Evolutionary conservation across 1,140 invertebrate species (phyloP).

Genomic region (Pachyrhynchus sulphureomaculatus): DNA sequence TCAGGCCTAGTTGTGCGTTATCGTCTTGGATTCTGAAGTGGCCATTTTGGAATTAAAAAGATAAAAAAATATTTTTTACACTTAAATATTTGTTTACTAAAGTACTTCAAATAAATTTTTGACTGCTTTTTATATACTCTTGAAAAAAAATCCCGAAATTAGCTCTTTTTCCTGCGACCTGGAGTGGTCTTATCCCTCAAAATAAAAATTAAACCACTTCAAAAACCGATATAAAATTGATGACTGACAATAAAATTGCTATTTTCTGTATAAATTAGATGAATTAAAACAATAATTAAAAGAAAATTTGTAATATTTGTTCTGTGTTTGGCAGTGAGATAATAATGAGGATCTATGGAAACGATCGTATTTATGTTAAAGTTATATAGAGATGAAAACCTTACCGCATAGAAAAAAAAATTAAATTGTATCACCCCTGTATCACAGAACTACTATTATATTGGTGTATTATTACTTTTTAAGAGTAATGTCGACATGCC

Average conservation of each 20-base stretch:
- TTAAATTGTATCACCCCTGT: not conserved
- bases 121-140: no score
- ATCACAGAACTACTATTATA: slow-evolving; percentile 9
- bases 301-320: not conserved
- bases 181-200: no score
- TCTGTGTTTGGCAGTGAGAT: slow-evolving; percentile 6
- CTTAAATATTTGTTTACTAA: no score
- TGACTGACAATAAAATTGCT: not conserved
- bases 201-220: not conserved
- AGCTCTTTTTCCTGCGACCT: no score
- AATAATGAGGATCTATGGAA: not conserved
- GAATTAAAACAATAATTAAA: not conserved
- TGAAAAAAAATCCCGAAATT: no score
- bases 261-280: not conserved
- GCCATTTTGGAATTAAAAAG: no score
- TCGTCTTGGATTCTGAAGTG: no score
- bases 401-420: not conserved
- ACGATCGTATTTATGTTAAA: not conserved
- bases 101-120: no score
- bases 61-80: no score
- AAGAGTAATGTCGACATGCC: not conserved
- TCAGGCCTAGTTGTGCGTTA: no score
- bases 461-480: not conserved
- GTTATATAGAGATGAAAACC: not conserved
- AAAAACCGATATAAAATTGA: no score